Evolutionary conservation across 2,113 vertebrate species (phyloP).

Genomic region (Leptosomus discolor): DNA sequence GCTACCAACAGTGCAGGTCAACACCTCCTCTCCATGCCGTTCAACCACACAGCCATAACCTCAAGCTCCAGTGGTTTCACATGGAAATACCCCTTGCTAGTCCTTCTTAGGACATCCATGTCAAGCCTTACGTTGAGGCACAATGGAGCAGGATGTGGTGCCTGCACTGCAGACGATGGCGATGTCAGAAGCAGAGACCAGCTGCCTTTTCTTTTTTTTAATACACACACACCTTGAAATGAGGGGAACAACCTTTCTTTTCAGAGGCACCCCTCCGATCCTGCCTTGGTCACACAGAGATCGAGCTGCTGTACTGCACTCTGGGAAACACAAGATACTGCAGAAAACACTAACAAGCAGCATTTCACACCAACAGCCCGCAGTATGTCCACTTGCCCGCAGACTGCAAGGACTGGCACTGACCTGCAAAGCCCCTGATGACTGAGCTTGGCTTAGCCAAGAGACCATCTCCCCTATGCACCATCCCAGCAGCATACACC

Average conservation of each 20-base stretch:
- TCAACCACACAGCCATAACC: not conserved
- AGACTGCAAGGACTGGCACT: not conserved
- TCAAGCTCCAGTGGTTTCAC: not conserved
- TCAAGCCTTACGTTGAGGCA: not conserved
- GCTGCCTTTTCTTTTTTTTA: not conserved
- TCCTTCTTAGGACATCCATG: not conserved
- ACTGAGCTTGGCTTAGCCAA: not conserved
- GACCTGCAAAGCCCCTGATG: not conserved
- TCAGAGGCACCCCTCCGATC: accelerated
- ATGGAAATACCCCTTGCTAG: not conserved
- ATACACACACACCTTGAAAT: not conserved
- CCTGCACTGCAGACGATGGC: not conserved
- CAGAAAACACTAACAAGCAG: not conserved
- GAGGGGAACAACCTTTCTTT: not conserved
- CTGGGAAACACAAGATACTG: not conserved
- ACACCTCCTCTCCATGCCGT: not conserved
- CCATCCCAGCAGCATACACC: not conserved
- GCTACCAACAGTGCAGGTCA: not conserved
- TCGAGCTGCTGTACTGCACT: not conserved
- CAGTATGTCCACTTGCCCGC: not conserved
- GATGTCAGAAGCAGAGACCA: not conserved
- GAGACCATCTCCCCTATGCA: not conserved
- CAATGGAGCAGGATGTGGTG: accelerated
- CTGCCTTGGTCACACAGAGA: not conserved
- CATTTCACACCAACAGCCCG: not conserved